phyloP scores from a whole-genome alignment of 92 coral and sea anemone genomes.

The Scolanthus callimorphus region DNA sequence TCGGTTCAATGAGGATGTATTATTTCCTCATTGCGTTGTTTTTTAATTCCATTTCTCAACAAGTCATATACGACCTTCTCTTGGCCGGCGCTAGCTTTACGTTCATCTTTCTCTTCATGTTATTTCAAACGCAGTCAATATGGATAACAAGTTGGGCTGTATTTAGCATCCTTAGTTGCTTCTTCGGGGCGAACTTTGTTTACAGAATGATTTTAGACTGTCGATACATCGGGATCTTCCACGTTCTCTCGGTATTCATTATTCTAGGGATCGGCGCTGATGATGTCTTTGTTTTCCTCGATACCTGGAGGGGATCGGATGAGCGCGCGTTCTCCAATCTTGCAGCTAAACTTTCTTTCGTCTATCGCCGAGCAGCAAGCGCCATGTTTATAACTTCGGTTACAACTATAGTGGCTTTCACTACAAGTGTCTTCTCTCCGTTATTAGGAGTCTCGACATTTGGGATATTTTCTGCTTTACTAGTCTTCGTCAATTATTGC shows the following conservation, averaged over 20 bases:
- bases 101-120: conserved; percentile 83
- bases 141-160: conserved; percentile 98
- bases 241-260: conserved; percentile 92
- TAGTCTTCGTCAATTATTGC: conserved; percentile 83
- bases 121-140: conserved; percentile 81
- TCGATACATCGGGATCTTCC: conserved; percentile 92
- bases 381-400: conserved; percentile 93
- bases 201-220: conserved; percentile 84
- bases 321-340: conserved; percentile 51
- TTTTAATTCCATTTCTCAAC: conserved; percentile 85
- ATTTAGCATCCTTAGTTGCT: conserved; percentile 82
- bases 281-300: conserved; percentile 92
- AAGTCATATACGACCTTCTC: conserved; percentile 85
- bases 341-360: conserved; percentile 73
- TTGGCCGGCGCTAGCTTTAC: conserved; percentile 93
- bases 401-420: conserved; percentile 89
- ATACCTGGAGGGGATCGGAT: conserved; percentile 84
- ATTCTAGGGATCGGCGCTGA: conserved; percentile 95
- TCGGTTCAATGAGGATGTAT: conserved; percentile 59
- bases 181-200: conserved; percentile 82
- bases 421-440: conserved; percentile 91
- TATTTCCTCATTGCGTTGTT: conserved; percentile 82
- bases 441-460: conserved; percentile 91
- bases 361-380: conserved; percentile 82
- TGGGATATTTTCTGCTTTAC: conserved; percentile 89